Base-by-base conservation (phyloP, 2,888 invertebrate species). In the Drosophila nigritarsus region DNA sequence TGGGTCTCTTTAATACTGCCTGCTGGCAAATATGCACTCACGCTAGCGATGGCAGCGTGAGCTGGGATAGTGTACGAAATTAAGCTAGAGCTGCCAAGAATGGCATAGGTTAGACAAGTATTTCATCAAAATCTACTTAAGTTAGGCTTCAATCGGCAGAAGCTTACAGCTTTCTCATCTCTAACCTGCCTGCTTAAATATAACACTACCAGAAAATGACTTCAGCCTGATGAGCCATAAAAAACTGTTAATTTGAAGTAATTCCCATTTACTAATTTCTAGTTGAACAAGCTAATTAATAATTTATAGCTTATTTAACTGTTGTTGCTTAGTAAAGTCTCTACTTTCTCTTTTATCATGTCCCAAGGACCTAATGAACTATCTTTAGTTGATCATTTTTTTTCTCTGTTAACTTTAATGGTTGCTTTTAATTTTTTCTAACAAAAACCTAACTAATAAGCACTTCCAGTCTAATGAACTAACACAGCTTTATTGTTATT, bases 1-100 rank as follows among this genome's bases (percentile, higher is more conserved):
- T 81, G 70, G 78, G 78, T 56, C 77, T 75, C 62, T 38, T 71
- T 56, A 36, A 55, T 45, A 45, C 56, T 65, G 76, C 76, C 76
- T 68, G 79, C 74, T 74, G 75, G 62, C 74, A 65, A 59, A 38
- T 53, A 38, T 55, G 50, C 53, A 53, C 55, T 68, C 38, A 20
- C 30, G 9, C 45, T 78, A 83, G 84, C 42, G 87, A 71, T 76
- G 78, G 49, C 13, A 71, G 7, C 59, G 80, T 75, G 71, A 59
- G 30, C 2, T 8, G 6, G 34, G 20, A 20, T n/a, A 54, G 30
- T 53, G 7, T 7, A 38, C 3, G 8, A 13, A 36, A 48, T 48
- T 27, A 13, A 18, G 20, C 63, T 38, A 38, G 30, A 30, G 11
- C 13, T 20, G 20, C 20, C 13, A 13, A 13, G 15, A 8, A 20